A percentile compares a stretch with the other conserved stretches of the same genome.
Evolutionary conservation across 2,113 vertebrate genomes (phyloP).

Genomic region (Argyrosomus japonicus): DNA sequence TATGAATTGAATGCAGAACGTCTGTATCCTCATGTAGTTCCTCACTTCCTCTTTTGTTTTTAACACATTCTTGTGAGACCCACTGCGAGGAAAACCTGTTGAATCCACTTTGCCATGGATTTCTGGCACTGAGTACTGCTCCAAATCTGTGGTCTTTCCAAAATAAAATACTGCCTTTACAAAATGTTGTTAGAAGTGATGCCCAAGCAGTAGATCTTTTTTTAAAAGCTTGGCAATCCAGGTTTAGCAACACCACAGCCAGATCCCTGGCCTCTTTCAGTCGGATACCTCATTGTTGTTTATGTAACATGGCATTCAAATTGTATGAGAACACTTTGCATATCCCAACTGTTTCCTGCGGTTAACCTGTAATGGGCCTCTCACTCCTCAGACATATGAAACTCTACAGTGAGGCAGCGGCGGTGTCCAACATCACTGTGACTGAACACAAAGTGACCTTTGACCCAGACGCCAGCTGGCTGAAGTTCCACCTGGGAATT

Average conservation of each 20-base stretch:
- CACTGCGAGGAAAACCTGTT: conserved; percentile 12
- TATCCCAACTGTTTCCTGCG: too few relatives aligned
- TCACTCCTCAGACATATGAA: conserved; percentile 77
- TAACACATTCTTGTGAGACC: conserved; percentile 14
- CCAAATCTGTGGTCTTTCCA: conserved; percentile 4
- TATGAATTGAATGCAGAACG: neutral
- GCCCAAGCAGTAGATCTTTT: neutral
- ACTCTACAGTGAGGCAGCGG: conserved; percentile 75
- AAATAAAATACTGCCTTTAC: conserved; percentile 17
- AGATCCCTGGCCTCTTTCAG: neutral
- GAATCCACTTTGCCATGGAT: conserved; percentile 14
- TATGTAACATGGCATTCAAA: neutral
- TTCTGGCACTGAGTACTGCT: neutral
- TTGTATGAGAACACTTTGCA: neutral
- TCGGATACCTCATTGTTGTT: neutral
- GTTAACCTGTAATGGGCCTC: neutral
- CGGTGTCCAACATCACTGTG: conserved; percentile 74
- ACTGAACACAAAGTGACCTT: conserved; percentile 75
- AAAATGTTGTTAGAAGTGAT: conserved; percentile 3
- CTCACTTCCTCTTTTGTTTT: conserved; percentile 8
- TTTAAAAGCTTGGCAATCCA: neutral
- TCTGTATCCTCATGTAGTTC: neutral
- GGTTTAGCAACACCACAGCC: neutral
- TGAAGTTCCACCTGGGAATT: conserved; percentile 95
- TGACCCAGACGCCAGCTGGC: conserved; percentile 87